These are phyloP conservation scores for Lerema accius DNA, from an alignment of 1,140 invertebrate genomes.

Conservation along the genomic window DNA sequence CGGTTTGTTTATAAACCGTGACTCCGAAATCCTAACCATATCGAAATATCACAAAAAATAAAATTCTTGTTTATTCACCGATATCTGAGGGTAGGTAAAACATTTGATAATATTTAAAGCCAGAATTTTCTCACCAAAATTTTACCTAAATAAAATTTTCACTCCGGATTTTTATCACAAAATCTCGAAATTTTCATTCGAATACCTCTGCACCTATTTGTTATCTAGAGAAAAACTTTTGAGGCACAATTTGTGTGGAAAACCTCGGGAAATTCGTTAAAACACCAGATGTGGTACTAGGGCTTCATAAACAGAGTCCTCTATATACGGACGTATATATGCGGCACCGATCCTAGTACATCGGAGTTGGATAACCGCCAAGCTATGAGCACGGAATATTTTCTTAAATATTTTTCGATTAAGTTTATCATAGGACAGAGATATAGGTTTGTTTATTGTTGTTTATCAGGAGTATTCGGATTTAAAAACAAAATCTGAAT, in stretches of 20 bases:
- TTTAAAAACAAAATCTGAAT: background rate
- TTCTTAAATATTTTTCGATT: conserved; percentile 17
- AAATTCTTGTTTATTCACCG: too few relatives aligned
- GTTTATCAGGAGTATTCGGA: background rate
- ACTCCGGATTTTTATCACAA: background rate
- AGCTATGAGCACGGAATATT: background rate
- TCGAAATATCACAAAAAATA: background rate
- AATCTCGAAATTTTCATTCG: conserved; percentile 2
- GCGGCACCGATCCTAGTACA: conserved; percentile 12
- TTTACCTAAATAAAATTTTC: background rate
- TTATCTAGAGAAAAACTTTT: conserved; percentile 11
- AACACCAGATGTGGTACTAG: conserved; percentile 17
- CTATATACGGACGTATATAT: background rate
- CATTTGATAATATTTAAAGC: too few relatives aligned
- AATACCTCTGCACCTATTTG: background rate
- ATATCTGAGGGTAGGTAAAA: too few relatives aligned
- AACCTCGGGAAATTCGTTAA: conserved; percentile 15
- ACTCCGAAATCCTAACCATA: too few relatives aligned
- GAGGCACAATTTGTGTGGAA: conserved; percentile 7
- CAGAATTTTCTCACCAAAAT: background rate
- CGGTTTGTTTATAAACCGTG: too few relatives aligned
- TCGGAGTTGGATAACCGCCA: conserved; percentile 3
- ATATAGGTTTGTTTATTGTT: background rate
- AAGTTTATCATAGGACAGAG: background rate
- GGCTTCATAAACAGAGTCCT: background rate